These are phyloP conservation scores for Pinctada fucata DNA, from an alignment of 2,888 invertebrate genomes.

Conservation along the genomic window DNA sequence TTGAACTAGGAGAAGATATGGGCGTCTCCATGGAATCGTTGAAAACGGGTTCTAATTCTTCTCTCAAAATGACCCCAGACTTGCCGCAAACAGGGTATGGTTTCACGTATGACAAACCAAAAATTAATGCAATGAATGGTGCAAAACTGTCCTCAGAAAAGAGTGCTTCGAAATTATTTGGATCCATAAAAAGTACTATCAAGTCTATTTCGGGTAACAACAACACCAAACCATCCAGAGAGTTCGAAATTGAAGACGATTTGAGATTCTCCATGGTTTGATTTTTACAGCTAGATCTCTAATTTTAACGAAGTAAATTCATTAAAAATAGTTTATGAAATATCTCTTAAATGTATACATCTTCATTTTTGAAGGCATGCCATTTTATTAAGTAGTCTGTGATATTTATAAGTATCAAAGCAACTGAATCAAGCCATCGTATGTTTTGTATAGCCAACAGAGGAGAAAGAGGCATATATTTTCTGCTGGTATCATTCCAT, in stretches of 20 bases:
- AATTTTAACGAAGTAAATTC: too few relatives aligned
- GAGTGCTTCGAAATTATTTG: constrained; percentile 31
- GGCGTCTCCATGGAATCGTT: constrained; percentile 57
- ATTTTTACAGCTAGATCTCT: not conserved
- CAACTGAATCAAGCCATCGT: too few relatives aligned
- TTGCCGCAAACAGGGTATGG: constrained; percentile 18
- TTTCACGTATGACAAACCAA: constrained; percentile 18
- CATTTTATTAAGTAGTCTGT: too few relatives aligned
- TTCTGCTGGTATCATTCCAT: too few relatives aligned
- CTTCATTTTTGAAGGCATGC: too few relatives aligned
- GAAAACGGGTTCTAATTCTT: constrained; percentile 48
- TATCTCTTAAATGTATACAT: too few relatives aligned
- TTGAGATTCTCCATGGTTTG: constrained; percentile 58
- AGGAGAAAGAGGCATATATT: too few relatives aligned
- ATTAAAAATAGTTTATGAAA: too few relatives aligned
- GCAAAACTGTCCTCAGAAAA: constrained; percentile 21
- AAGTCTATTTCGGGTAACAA: constrained; percentile 29
- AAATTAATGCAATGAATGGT: constrained; percentile 22
- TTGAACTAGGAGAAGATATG: constrained; percentile 67
- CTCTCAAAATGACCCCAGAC: constrained; percentile 36
- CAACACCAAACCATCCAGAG: constrained; percentile 35
- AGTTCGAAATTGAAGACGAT: constrained; percentile 53
- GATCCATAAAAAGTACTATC: constrained; percentile 35
- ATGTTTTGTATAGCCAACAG: too few relatives aligned
- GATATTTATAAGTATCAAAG: too few relatives aligned